phyloP scores from a whole-genome alignment of 1,140 invertebrate species.

The Anastrepha obliqua region DNA sequence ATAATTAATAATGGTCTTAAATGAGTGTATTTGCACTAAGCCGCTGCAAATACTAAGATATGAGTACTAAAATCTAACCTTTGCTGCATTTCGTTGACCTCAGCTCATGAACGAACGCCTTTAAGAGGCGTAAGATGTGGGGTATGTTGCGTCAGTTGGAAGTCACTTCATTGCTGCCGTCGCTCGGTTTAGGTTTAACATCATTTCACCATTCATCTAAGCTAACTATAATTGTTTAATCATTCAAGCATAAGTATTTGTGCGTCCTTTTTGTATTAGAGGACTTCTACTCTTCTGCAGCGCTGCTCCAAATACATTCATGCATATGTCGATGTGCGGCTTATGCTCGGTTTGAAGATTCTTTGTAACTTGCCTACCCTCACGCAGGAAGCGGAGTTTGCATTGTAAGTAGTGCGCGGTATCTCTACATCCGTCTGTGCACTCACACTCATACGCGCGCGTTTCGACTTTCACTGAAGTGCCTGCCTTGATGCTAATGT shows the following conservation, averaged over 20 bases:
- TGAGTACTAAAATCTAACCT: neutral
- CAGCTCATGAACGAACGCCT: neutral
- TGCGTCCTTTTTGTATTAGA: neutral
- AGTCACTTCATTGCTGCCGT: neutral
- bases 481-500: constrained; percentile 11
- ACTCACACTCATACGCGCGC: neutral
- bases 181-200: neutral
- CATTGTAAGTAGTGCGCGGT: no score
- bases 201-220: neutral
- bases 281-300: no score
- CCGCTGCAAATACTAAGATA: neutral
- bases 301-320: neutral
- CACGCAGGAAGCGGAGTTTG: neutral
- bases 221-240: no score
- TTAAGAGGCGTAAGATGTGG: neutral
- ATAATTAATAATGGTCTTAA: constrained; percentile 3
- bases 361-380: neutral
- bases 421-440: neutral
- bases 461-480: neutral
- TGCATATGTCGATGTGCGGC: neutral
- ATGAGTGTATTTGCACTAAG: no score
- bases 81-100: neutral
- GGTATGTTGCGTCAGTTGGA: no score
- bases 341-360: neutral
- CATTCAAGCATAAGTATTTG: neutral